phyloP scores from a whole-genome alignment of 2,797 vertebrate genomes.

The Chaetodon trifasciatus region DNA sequence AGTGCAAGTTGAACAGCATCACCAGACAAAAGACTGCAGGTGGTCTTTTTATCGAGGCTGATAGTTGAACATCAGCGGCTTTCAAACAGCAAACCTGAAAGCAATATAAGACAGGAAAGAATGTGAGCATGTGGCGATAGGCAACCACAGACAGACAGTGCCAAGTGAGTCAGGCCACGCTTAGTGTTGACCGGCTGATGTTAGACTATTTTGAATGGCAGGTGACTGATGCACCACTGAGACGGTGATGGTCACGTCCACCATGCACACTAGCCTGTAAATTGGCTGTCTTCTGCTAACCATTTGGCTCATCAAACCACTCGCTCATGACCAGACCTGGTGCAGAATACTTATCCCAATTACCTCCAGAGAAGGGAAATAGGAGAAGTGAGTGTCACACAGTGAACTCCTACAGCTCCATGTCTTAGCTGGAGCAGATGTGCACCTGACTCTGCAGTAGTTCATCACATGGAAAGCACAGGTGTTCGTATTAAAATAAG shows the following conservation, averaged over 20 bases:
- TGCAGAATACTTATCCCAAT: slow-evolving; percentile 75
- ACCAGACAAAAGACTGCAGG: slow-evolving; percentile 34
- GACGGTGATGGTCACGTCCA: slow-evolving; percentile 72
- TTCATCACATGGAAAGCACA: slow-evolving; percentile 15
- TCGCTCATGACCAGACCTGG: slow-evolving; percentile 76
- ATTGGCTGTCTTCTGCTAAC: slow-evolving; percentile 85
- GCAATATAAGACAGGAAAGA: slow-evolving; percentile 17
- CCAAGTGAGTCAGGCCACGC: slow-evolving; percentile 39
- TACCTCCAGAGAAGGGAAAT: slow-evolving; percentile 53
- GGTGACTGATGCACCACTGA: slow-evolving; percentile 76
- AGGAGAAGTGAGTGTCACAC: slow-evolving; percentile 48
- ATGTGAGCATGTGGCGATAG: slow-evolving; percentile 28
- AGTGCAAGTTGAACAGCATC: slow-evolving; percentile 35
- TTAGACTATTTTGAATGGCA: slow-evolving; percentile 70
- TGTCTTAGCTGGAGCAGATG: slow-evolving; percentile 13
- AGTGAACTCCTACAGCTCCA: slow-evolving; percentile 31
- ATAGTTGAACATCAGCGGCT: slow-evolving; percentile 39
- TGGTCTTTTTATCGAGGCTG: slow-evolving; percentile 37
- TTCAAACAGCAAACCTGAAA: slow-evolving; percentile 39
- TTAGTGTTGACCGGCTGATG: slow-evolving; percentile 53
- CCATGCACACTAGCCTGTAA: slow-evolving; percentile 76
- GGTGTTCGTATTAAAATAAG: slow-evolving; percentile 14
- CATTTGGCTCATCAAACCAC: slow-evolving; percentile 81
- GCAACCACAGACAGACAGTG: slow-evolving; percentile 34
- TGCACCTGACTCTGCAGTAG: slow-evolving; percentile 37